A percentile compares a stretch with the other conserved stretches of the same genome.
phyloP scores from a whole-genome alignment of 2,888 invertebrate genomes.

The Laothoe populi region DNA sequence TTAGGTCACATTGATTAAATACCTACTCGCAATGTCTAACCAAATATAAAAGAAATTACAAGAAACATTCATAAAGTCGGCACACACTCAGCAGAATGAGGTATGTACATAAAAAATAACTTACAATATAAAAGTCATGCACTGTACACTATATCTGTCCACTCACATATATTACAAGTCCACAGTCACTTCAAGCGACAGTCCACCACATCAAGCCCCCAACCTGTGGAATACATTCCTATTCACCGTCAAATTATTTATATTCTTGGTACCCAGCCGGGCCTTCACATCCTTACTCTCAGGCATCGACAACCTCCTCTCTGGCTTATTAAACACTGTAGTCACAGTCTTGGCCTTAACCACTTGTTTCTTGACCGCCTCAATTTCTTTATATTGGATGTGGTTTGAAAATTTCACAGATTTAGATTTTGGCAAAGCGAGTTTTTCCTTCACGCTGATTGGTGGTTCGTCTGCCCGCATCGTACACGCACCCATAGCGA shows the following conservation, averaged over 20 bases:
- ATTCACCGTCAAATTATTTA: conserved; percentile 66
- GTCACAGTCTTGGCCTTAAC: conserved; percentile 47
- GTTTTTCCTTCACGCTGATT: conserved; percentile 70
- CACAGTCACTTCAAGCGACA: background rate
- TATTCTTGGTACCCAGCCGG: conserved; percentile 62
- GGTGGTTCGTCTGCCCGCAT: conserved; percentile 79
- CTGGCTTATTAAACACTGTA: conserved; percentile 74
- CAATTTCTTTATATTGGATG: conserved; percentile 78
- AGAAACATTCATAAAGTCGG: no score
- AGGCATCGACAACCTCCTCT: conserved; percentile 72
- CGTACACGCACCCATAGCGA: conserved; percentile 60
- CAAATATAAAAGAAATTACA: no score
- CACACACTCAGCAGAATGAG: no score
- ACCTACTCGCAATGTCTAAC: no score
- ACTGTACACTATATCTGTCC: background rate
- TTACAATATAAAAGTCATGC: background rate
- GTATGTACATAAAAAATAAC: background rate
- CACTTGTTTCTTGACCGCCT: conserved; percentile 40
- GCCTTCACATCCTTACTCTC: conserved; percentile 62
- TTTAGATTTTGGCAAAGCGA: conserved; percentile 66
- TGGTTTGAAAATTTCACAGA: conserved; percentile 77
- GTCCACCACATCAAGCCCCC: conserved; percentile 57
- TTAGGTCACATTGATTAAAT: no score
- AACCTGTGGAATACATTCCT: conserved; percentile 73
- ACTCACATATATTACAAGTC: background rate